Evolutionary conservation across 2,888 invertebrate species (phyloP), one percentile per base, ranked within the genome.

Genomic region (Ptilodon capucinus): DNA sequence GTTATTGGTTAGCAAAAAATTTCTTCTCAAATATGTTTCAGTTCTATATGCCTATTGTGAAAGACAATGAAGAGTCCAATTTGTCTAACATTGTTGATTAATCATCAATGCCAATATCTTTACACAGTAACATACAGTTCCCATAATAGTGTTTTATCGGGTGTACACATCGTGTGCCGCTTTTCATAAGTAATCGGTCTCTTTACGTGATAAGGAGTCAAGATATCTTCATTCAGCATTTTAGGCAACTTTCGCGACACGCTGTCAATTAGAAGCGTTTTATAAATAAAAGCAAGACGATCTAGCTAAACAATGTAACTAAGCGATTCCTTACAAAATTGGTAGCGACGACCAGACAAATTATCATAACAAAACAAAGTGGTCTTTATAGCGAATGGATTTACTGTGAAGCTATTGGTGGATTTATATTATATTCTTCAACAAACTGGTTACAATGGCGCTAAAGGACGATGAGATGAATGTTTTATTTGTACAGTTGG

Each of bases 261-360:
- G 1, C 13, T 30, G n/a, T 30, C n/a, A 30, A n/a, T 30, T 30
- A 30, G n/a, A 39, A 34, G 16, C 34, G 44, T 44, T 11, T 54
- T 60, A 63, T 59, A 54, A 60, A 43, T 40, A 16, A 44, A 13
- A 32, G 35, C 28, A 25, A 40, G 42, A 16, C 17, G 46, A 39
- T 30, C 36, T 9, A 9, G 54, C 35, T 35, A 44, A 46, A 21
- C 11, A 44, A 48, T 39, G 21, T 19, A 40, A 57, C 57, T 43
- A 21, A 13, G 44, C 36, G 19, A 21, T 11, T n/a, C 25, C 28
- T 8, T 32, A 32, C 13, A 32, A 32, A n/a, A 7, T 32, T 8
- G 28, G 1, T 8, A 18, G 35, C 35, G 17, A 17, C 35, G 17
- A 16, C 17, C 4, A 5, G 38, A 14, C 23, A 16, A 56, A 60